Conservation (phyloP, 2,888 invertebrate genomes). For the Perizoma flavofasciatum region DNA sequence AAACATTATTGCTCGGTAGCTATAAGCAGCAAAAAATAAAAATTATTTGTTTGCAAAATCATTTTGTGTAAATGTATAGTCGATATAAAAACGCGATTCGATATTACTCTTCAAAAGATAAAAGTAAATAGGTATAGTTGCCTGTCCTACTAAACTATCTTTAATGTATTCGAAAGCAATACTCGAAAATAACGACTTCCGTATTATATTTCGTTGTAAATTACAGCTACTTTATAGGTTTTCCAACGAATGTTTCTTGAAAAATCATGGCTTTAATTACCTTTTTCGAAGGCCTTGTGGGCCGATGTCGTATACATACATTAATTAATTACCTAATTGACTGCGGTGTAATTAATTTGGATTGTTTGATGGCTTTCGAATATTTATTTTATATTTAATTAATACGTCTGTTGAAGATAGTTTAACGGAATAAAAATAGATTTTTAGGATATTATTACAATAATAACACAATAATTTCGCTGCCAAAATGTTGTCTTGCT, state of each 20-base stretch:
- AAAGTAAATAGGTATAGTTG: too few species aligned
- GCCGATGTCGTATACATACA: conserved; percentile 21
- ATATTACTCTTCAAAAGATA: background rate
- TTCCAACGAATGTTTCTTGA: conserved; percentile 7
- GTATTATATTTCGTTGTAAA: conserved; percentile 3
- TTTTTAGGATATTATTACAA: too few species aligned
- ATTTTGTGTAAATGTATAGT: background rate
- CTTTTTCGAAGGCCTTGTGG: conserved; percentile 14
- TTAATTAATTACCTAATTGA: conserved; percentile 40
- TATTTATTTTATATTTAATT: conserved; percentile 18
- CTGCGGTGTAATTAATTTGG: conserved; percentile 36
- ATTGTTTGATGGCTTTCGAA: conserved; percentile 30
- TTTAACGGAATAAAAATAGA: too few species aligned
- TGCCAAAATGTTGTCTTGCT: too few species aligned
- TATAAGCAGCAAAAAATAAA: conserved; percentile 3
- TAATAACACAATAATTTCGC: too few species aligned
- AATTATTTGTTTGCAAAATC: conserved; percentile 10
- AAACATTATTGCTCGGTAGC: conserved; percentile 14
- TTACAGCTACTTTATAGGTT: conserved; percentile 7
- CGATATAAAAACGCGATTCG: background rate
- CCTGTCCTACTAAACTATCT: too few species aligned
- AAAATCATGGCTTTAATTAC: conserved; percentile 22
- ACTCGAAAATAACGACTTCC: background rate
- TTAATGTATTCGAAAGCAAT: background rate
- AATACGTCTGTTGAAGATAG: too few species aligned